Conservation (phyloP, 2,113 vertebrate genomes). For the Peromyscus polionotus region DNA sequence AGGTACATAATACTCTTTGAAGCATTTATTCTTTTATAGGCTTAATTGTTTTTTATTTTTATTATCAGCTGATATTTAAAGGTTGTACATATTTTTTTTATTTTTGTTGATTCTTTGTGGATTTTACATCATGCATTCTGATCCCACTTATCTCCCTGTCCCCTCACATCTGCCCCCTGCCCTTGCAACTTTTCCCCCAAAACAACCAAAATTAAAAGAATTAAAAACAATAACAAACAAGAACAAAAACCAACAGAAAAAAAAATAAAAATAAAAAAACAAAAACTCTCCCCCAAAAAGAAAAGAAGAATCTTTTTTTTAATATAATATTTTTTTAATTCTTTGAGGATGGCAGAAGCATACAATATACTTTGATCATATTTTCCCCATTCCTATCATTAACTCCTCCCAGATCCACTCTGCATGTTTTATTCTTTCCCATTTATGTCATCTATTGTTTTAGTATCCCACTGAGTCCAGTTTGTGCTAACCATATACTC, state of each 20-base stretch:
- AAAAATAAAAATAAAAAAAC: rapidly evolving
- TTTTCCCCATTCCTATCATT: neutral
- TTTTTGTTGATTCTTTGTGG: neutral
- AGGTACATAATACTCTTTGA: neutral
- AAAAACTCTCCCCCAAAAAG: neutral
- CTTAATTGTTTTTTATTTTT: neutral
- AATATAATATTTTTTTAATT: neutral
- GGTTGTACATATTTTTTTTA: neutral
- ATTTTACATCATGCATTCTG: neutral
- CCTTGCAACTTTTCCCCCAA: neutral
- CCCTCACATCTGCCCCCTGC: neutral
- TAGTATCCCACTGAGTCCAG: neutral
- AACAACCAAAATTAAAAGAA: neutral
- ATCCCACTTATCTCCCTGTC: neutral
- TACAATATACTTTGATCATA: neutral
- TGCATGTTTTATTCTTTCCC: neutral
- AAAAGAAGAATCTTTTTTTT: neutral
- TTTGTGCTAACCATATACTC: neutral
- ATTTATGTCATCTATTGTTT: neutral
- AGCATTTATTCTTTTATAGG: neutral
- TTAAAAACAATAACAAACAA: neutral
- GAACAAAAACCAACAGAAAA: neutral
- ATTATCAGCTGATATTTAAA: neutral
- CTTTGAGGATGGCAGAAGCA: neutral
- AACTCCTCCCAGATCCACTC: neutral